Percentiles rank a stretch among this genome's conserved stretches.
Evolutionary conservation across 2,888 invertebrate genomes (phyloP).

Genomic region (Heliconius ethilla): DNA sequence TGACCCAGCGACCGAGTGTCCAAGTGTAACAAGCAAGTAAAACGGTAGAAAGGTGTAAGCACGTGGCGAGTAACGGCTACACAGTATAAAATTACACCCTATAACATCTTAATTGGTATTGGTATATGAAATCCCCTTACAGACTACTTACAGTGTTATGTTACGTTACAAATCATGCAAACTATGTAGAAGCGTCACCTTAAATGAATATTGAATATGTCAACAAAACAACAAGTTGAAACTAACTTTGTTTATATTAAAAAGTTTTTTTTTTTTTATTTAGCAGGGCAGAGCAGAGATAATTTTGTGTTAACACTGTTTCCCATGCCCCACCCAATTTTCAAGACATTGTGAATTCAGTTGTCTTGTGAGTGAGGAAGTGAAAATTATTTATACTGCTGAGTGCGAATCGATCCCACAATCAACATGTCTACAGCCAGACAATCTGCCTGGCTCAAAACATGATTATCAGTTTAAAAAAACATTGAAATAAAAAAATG

Average conservation of each 20-base stretch:
- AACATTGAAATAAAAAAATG: neutral
- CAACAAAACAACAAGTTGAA: neutral
- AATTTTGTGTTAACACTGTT: no score
- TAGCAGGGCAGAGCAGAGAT: neutral
- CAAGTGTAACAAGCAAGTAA: conserved; percentile 13
- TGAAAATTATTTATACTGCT: neutral
- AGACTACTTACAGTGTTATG: conserved; percentile 41
- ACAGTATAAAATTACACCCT: conserved; percentile 61
- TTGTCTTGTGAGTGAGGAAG: neutral
- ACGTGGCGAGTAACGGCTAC: conserved; percentile 55
- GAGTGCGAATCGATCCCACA: neutral
- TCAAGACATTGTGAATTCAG: neutral
- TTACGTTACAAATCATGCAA: conserved; percentile 56
- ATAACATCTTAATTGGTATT: conserved; percentile 61
- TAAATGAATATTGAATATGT: conserved; percentile 50
- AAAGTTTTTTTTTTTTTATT: neutral
- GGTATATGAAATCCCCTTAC: conserved; percentile 53
- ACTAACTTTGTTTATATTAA: neutral
- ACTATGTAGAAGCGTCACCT: conserved; percentile 60
- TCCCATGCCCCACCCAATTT: neutral
- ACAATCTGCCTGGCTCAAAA: neutral
- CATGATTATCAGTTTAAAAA: neutral
- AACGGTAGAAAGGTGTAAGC: conserved; percentile 54
- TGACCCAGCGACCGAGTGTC: neutral
- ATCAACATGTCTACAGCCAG: neutral